Conservation (phyloP, 2,888 invertebrate genomes). For the Melanchra persicariae region DNA sequence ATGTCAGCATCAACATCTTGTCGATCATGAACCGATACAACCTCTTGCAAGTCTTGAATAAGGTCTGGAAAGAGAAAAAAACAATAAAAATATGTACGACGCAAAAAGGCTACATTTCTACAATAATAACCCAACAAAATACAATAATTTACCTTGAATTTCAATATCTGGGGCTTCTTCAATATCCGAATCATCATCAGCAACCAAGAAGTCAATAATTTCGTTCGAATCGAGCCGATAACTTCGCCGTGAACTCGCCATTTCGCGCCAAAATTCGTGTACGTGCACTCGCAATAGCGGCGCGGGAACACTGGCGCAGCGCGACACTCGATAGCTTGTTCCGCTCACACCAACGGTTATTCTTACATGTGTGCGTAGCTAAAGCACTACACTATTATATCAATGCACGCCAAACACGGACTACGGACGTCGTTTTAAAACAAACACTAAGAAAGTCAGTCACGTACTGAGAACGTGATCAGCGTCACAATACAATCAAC, state of each 20-base stretch:
- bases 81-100: constrained; percentile 4
- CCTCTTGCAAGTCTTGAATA: constrained; percentile 40
- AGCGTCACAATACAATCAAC: too few relatives aligned
- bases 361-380: too few relatives aligned
- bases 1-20: constrained; percentile 27
- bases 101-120: neutral
- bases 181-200: constrained; percentile 12
- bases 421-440: too few relatives aligned
- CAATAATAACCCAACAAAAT: neutral
- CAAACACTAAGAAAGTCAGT: too few relatives aligned
- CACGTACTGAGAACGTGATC: too few relatives aligned
- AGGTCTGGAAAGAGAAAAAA: constrained; percentile 39
- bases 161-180: constrained; percentile 12
- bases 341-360: constrained; percentile 7
- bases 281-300: constrained; percentile 8
- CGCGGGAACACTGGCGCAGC: constrained; percentile 13
- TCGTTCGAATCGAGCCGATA: constrained; percentile 24
- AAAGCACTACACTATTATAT: too few relatives aligned
- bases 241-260: constrained; percentile 29
- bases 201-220: constrained; percentile 10
- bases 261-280: constrained; percentile 40
- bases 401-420: too few relatives aligned
- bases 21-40: constrained; percentile 32
- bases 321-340: too few relatives aligned
- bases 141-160: constrained; percentile 19